Evolutionary conservation across 2,888 invertebrate species (phyloP).

Genomic region (Limnephilus rhombicus): DNA sequence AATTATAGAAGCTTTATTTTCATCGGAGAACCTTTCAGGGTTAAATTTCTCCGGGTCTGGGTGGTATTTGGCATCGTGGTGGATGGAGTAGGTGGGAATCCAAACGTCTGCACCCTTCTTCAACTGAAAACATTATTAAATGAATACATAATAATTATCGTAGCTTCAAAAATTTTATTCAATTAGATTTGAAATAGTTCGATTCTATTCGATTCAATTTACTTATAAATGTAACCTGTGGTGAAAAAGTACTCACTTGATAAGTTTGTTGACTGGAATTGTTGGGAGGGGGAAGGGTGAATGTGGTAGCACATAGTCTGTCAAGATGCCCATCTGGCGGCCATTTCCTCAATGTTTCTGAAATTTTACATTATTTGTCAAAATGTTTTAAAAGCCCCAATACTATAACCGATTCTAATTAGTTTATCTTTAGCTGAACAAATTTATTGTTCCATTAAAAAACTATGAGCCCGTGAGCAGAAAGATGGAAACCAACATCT

Average conservation of each 20-base stretch:
- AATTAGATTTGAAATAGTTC: too few relatives aligned
- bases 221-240: neutral
- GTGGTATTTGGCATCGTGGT: constrained; percentile 68
- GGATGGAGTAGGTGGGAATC: constrained; percentile 69
- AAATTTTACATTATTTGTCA: constrained; percentile 29
- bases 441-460: neutral
- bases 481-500: neutral
- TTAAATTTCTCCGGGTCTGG: constrained; percentile 71
- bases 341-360: constrained; percentile 69
- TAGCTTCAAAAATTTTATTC: neutral
- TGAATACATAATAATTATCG: neutral
- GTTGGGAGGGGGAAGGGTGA: constrained; percentile 67
- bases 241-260: constrained; percentile 48
- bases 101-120: constrained; percentile 66
- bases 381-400: neutral
- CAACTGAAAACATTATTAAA: constrained; percentile 55
- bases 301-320: constrained; percentile 68
- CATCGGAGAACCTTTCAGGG: constrained; percentile 74
- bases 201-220: too few relatives aligned
- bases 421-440: constrained; percentile 8
- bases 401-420: neutral
- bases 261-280: constrained; percentile 52
- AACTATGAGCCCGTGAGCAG: neutral
- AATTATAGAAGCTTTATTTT: constrained; percentile 69
- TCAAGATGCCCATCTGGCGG: constrained; percentile 68